Conservation (phyloP, 2,113 vertebrate genomes). For the Drymodes brunneopygia region DNA sequence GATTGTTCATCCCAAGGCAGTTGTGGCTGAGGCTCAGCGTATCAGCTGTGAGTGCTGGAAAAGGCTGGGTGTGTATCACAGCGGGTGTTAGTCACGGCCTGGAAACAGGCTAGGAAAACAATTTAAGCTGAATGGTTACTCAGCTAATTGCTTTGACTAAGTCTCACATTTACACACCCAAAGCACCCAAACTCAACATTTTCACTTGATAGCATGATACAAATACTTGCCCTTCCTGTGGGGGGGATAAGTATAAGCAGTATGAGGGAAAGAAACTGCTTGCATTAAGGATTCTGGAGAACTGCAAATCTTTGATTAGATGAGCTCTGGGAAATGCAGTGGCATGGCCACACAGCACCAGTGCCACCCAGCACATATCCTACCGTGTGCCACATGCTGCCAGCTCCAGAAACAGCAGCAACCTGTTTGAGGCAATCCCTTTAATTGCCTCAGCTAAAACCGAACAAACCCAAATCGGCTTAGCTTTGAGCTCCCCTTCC, state of each 20-base stretch:
- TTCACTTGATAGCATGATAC: background rate
- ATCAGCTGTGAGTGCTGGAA: background rate
- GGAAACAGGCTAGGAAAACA: conserved; percentile 13
- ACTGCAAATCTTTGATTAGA: background rate
- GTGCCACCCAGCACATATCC: accelerated
- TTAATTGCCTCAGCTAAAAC: background rate
- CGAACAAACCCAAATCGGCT: background rate
- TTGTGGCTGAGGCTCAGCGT: background rate
- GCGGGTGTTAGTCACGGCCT: conserved; percentile 1
- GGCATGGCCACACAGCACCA: background rate
- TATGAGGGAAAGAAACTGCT: background rate
- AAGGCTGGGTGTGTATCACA: conserved; percentile 20
- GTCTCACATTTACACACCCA: background rate
- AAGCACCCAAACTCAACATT: background rate
- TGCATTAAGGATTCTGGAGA: background rate
- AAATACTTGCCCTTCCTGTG: background rate
- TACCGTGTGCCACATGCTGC: background rate
- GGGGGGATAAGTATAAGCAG: background rate
- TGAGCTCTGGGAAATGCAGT: background rate
- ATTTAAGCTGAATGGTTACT: background rate
- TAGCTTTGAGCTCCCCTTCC: background rate
- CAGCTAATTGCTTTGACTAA: conserved; percentile 43
- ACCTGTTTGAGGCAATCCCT: background rate
- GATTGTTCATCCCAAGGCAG: background rate
- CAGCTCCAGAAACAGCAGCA: background rate